These are phyloP conservation scores for Bembecia ichneumoniformis DNA, from an alignment of 2,888 invertebrate genomes.

Conservation along the genomic window DNA sequence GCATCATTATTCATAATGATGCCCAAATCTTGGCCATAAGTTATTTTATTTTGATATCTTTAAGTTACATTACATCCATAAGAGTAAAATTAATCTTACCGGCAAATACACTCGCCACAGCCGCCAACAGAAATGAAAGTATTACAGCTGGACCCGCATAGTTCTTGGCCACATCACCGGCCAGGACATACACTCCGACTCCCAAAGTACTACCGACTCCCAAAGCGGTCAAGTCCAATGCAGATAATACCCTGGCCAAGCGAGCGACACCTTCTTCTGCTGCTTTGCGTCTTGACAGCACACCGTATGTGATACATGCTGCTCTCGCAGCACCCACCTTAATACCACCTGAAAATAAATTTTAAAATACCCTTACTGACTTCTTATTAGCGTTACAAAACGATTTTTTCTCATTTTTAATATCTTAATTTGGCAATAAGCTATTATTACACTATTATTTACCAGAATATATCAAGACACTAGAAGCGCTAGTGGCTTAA, in stretches of 20 bases:
- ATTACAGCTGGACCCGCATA: slow-evolving; percentile 90
- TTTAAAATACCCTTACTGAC: not conserved
- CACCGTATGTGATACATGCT: slow-evolving; percentile 41
- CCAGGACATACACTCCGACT: slow-evolving; percentile 92
- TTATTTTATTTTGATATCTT: too few species aligned
- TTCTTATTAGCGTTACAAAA: too few species aligned
- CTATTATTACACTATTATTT: too few species aligned
- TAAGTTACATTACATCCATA: too few species aligned
- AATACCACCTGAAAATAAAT: slow-evolving; percentile 38
- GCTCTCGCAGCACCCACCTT: slow-evolving; percentile 48
- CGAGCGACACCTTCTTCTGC: slow-evolving; percentile 60
- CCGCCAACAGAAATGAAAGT: slow-evolving; percentile 90
- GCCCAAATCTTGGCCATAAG: too few species aligned
- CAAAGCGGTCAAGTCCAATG: slow-evolving; percentile 86
- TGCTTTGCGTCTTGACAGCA: slow-evolving; percentile 56
- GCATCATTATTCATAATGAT: too few species aligned
- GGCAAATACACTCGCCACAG: slow-evolving; percentile 90
- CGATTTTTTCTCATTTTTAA: too few species aligned
- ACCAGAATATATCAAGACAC: too few species aligned
- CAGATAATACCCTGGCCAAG: slow-evolving; percentile 81
- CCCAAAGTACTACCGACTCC: slow-evolving; percentile 89
- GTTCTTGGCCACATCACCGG: slow-evolving; percentile 85
- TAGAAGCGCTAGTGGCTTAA: too few species aligned
- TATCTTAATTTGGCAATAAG: too few species aligned
- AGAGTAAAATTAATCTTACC: slow-evolving; percentile 59